Evolutionary conservation across 1,140 invertebrate genomes (phyloP).

Genomic region (Hylyphantes graminicola): DNA sequence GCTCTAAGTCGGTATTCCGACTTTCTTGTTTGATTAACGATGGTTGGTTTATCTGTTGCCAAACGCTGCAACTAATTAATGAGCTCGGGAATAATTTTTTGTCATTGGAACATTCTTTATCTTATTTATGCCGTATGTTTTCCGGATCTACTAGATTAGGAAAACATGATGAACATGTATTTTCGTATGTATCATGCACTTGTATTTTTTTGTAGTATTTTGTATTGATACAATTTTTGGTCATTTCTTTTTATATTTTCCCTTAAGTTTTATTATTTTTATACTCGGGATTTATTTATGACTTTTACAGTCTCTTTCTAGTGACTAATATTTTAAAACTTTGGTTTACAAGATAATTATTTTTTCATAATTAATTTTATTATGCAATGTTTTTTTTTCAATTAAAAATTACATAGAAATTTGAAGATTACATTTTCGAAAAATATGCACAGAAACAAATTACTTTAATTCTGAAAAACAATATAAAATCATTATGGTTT

Average conservation of each 20-base stretch:
- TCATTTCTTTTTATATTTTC: neutral
- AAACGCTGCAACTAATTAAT: constrained; percentile 51
- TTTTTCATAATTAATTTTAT: too few species aligned
- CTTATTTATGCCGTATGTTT: constrained; percentile 41
- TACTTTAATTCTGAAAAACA: too few species aligned
- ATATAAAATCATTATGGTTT: too few species aligned
- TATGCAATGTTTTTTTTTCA: too few species aligned
- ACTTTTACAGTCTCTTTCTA: too few species aligned
- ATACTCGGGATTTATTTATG: neutral
- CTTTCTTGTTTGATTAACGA: constrained; percentile 31
- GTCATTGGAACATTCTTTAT: constrained; percentile 20
- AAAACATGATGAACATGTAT: too few species aligned
- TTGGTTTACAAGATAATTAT: too few species aligned
- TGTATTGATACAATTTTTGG: neutral
- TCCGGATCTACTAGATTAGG: neutral
- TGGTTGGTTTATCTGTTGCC: constrained; percentile 39
- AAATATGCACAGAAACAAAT: too few species aligned
- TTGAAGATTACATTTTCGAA: too few species aligned
- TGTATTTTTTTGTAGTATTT: neutral
- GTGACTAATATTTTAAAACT: too few species aligned
- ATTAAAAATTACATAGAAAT: too few species aligned
- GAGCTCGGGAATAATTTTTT: constrained; percentile 22
- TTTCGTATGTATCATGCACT: too few species aligned
- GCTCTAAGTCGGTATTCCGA: constrained; percentile 3
- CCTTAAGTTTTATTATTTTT: neutral